These are phyloP conservation scores for Lordiphosa andalusiaca DNA, from an alignment of 2,888 invertebrate genomes.

Conservation along the genomic window DNA sequence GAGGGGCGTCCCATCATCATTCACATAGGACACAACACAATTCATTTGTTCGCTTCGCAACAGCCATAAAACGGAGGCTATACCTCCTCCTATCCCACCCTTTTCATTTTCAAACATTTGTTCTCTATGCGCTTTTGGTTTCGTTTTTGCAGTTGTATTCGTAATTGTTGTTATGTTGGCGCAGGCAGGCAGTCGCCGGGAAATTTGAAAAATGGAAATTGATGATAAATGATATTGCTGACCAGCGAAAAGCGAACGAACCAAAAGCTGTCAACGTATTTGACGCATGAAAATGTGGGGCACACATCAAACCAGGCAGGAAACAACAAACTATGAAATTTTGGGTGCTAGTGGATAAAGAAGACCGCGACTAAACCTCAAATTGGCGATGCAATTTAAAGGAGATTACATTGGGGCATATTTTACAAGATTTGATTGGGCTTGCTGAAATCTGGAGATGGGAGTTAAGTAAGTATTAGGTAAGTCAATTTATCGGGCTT, in stretches of 20 bases:
- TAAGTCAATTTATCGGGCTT: no score
- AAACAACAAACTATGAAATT: constrained; percentile 42
- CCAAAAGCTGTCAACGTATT: constrained; percentile 66
- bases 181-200: constrained; percentile 42
- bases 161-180: constrained; percentile 22
- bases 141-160: constrained; percentile 16
- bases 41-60: constrained; percentile 58
- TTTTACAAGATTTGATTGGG: constrained; percentile 21
- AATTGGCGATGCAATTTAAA: constrained; percentile 22
- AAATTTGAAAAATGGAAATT: constrained; percentile 77
- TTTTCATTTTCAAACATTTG: constrained; percentile 39
- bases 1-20: constrained; percentile 49
- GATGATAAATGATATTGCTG: constrained; percentile 75
- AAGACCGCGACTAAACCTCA: constrained; percentile 25
- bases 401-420: constrained; percentile 1
- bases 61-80: constrained; percentile 49
- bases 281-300: constrained; percentile 58
- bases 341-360: constrained; percentile 6
- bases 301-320: constrained; percentile 12
- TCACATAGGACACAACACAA: constrained; percentile 57
- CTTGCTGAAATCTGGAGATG: constrained; percentile 4
- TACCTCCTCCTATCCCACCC: constrained; percentile 8
- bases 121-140: constrained; percentile 33
- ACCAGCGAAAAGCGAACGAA: constrained; percentile 47
- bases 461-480: no score